phyloP scores from a whole-genome alignment of 2,113 vertebrate genomes.

The Ornithorhynchus anatinus region DNA sequence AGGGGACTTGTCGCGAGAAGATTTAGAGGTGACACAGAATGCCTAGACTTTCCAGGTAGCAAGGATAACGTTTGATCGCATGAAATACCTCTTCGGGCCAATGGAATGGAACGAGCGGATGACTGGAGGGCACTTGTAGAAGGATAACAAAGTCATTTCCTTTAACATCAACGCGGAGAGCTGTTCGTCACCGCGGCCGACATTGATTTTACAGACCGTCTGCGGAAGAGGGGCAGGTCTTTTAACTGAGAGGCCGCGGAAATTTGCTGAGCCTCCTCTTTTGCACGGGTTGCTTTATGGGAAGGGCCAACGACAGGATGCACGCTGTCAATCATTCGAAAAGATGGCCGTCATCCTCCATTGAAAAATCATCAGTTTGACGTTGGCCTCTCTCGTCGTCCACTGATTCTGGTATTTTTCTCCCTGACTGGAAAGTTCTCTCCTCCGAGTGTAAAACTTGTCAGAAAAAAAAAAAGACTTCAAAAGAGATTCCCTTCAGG shows the following conservation, averaged over 20 bases:
- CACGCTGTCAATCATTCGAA: constrained; percentile 29
- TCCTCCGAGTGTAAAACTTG: neutral
- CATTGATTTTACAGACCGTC: constrained; percentile 68
- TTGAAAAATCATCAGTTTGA: neutral
- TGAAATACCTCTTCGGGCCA: constrained; percentile 59
- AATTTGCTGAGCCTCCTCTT: constrained; percentile 54
- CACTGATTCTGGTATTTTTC: neutral
- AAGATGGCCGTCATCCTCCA: neutral
- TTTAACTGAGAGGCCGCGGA: constrained; percentile 49
- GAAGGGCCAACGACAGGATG: constrained; percentile 37
- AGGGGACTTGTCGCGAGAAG: constrained; percentile 41
- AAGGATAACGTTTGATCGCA: constrained; percentile 36
- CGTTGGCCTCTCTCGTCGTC: neutral
- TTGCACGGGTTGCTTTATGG: constrained; percentile 40
- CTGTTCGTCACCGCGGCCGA: constrained; percentile 59
- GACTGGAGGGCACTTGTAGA: constrained; percentile 62
- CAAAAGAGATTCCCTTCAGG: neutral
- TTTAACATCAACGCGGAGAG: constrained; percentile 65
- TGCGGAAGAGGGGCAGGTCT: constrained; percentile 55
- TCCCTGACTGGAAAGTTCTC: neutral
- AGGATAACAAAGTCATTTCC: constrained; percentile 62
- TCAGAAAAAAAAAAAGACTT: neutral
- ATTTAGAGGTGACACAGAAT: too few species aligned
- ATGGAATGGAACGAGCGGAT: constrained; percentile 66
- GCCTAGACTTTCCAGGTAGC: too few species aligned